A percentile compares a stretch with the other conserved stretches of the same genome.
These are phyloP conservation scores for Nesidiocoris tenuis DNA, from an alignment of 2,888 invertebrate species.

Conservation along the genomic window DNA sequence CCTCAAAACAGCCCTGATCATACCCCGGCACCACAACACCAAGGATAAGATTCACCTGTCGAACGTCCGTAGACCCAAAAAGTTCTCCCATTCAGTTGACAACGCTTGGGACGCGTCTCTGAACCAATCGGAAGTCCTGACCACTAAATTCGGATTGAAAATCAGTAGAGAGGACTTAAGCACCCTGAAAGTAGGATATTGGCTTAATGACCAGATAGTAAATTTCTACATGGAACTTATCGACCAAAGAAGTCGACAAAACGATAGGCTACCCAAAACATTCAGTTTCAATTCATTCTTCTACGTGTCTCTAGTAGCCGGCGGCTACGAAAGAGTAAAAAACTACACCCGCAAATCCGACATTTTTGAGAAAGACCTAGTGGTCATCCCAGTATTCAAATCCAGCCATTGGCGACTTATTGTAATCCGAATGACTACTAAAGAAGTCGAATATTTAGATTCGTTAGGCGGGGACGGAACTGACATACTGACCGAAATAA, in stretches of 20 bases:
- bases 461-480: not conserved
- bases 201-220: not conserved
- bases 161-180: not conserved
- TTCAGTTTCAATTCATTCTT: slow-evolving; percentile 13
- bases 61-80: not conserved
- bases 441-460: not conserved
- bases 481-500: not conserved
- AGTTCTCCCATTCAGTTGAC: not conserved
- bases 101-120: not conserved
- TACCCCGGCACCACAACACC: too few relatives aligned
- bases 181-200: not conserved
- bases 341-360: too few relatives aligned
- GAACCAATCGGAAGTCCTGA: not conserved
- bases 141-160: not conserved
- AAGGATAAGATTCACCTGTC: too few relatives aligned
- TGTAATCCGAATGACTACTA: not conserved
- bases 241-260: not conserved
- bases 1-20: not conserved
- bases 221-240: too few relatives aligned
- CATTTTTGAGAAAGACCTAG: not conserved
- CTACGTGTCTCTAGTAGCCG: too few relatives aligned
- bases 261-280: not conserved
- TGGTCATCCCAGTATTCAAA: not conserved
- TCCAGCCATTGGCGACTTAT: not conserved
- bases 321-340: too few relatives aligned